These are phyloP conservation scores for Cynopterus brachyotis DNA, from an alignment of 2,113 vertebrate species.

Conservation along the genomic window DNA sequence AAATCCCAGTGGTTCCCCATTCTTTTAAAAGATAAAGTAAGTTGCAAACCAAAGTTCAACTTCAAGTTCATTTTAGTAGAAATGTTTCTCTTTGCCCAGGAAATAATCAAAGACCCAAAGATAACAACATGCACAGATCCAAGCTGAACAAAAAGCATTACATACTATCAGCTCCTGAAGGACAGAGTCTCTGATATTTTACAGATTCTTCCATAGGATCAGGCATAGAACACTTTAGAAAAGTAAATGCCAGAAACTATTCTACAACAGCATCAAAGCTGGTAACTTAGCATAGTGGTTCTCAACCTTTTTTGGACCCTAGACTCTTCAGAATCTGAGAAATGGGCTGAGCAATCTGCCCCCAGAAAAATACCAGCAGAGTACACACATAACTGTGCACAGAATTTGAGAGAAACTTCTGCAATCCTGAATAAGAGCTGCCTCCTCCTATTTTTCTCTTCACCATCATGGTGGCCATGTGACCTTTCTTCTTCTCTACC, in stretches of 20 bases:
- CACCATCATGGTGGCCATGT: background rate
- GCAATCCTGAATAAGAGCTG: background rate
- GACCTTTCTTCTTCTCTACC: background rate
- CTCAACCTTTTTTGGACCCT: background rate
- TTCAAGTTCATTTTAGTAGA: conserved; percentile 20
- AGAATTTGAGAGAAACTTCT: background rate
- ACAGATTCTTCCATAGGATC: background rate
- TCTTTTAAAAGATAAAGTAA: conserved; percentile 42
- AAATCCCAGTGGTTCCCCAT: background rate
- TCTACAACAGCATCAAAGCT: background rate
- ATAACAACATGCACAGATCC: background rate
- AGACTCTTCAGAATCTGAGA: background rate
- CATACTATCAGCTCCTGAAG: background rate
- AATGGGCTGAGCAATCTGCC: background rate
- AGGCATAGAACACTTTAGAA: background rate
- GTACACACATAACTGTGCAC: background rate
- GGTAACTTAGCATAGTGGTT: background rate
- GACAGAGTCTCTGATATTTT: background rate
- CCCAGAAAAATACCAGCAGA: background rate
- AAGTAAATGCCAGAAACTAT: background rate
- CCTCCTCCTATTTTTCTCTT: background rate
- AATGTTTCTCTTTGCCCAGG: conserved; percentile 20
- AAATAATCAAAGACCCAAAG: conserved; percentile 10
- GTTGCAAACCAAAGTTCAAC: background rate
- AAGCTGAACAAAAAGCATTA: background rate